Conservation (phyloP, 2,888 invertebrate species). For the Belgica antarctica region DNA sequence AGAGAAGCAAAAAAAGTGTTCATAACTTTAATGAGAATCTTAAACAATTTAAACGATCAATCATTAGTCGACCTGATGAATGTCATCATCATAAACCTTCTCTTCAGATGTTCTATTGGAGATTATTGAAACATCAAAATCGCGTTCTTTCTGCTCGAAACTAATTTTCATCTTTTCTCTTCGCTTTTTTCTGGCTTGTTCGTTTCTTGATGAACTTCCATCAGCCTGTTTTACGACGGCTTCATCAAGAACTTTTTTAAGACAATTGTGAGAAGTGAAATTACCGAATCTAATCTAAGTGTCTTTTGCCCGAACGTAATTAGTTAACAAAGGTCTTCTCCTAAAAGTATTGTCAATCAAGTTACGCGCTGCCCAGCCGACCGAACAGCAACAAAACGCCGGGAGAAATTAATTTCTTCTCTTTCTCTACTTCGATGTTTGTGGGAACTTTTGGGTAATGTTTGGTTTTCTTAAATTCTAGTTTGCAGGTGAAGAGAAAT, state of each 20-base stretch:
- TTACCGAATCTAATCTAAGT: slow-evolving; percentile 34
- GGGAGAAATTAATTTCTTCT: slow-evolving; percentile 12
- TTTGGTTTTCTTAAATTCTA: not conserved
- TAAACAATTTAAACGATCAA: slow-evolving; percentile 8
- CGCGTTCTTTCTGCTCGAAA: too few relatives aligned
- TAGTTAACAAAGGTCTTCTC: slow-evolving; percentile 31
- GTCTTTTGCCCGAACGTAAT: slow-evolving; percentile 12
- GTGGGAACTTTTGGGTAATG: slow-evolving; percentile 1
- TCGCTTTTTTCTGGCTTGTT: slow-evolving; percentile 6
- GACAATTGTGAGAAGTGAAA: slow-evolving; percentile 38
- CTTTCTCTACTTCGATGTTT: not conserved
- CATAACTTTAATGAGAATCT: not conserved
- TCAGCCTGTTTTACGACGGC: too few relatives aligned
- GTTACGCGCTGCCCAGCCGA: not conserved
- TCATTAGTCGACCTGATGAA: slow-evolving; percentile 11
- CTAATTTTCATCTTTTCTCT: too few relatives aligned
- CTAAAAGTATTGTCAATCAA: slow-evolving; percentile 42
- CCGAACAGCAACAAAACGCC: not conserved
- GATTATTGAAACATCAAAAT: slow-evolving; percentile 10
- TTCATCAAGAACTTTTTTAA: slow-evolving; percentile 19
- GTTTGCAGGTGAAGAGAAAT: not conserved
- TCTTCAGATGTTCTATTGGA: slow-evolving; percentile 16
- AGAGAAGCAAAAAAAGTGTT: too few relatives aligned
- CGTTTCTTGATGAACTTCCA: slow-evolving; percentile 37
- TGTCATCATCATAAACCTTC: slow-evolving; percentile 31